These are phyloP conservation scores for Cladopsammia gracilis DNA, from an alignment of 64 coral and sea anemone species.

Conservation along the genomic window DNA sequence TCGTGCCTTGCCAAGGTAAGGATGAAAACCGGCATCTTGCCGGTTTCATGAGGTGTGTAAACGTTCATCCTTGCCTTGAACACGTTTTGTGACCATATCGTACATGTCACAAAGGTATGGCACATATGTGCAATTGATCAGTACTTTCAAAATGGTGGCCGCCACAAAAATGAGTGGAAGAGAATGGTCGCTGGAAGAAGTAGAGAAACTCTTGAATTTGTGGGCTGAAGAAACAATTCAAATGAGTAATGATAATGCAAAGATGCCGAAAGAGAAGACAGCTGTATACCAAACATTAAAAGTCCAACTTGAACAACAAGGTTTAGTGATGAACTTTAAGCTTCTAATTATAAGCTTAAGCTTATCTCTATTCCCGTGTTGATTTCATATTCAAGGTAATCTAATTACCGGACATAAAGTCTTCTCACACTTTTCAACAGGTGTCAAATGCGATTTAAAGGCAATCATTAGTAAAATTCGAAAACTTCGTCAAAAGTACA, in stretches of 20 bases:
- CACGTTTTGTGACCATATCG: too few species aligned
- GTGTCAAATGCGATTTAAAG: constrained; percentile 11
- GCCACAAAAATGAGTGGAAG: not conserved
- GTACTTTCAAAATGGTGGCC: not conserved
- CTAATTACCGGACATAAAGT: not conserved
- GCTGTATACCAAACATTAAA: constrained; percentile 44
- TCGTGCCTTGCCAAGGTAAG: too few species aligned
- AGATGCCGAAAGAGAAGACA: constrained; percentile 16
- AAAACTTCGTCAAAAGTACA: constrained; percentile 33
- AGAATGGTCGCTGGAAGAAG: not conserved
- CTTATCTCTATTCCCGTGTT: constrained; percentile 8
- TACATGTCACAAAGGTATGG: too few species aligned
- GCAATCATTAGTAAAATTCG: not conserved
- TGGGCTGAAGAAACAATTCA: constrained; percentile 12
- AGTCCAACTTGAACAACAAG: constrained; percentile 57
- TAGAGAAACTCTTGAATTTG: not conserved
- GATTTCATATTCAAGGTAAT: constrained; percentile 33
- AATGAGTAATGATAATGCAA: not conserved
- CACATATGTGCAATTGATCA: too few species aligned
- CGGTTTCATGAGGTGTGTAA: too few species aligned
- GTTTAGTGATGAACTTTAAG: constrained; percentile 33
- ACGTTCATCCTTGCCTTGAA: too few species aligned
- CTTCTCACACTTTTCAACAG: constrained; percentile 52
- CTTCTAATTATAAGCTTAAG: constrained; percentile 29
- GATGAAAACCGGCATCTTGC: too few species aligned